Evolutionary conservation across 2,888 invertebrate genomes (phyloP).

Genomic region (Minunthozetes semirufus): DNA sequence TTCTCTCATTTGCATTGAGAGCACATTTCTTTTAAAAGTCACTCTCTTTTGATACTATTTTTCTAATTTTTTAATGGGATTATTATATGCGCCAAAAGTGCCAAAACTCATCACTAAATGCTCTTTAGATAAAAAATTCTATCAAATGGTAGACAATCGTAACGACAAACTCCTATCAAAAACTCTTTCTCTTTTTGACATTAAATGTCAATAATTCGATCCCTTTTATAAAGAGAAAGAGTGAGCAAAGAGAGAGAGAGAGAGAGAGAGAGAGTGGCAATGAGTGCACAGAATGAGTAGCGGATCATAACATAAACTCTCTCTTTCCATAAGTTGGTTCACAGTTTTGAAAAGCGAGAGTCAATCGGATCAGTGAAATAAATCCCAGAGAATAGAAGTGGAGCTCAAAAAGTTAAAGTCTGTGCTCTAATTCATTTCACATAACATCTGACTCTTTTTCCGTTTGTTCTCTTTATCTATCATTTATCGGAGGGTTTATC

Average conservation of each 20-base stretch:
- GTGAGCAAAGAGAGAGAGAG: neutral
- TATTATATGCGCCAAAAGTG: constrained; percentile 20
- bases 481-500: neutral
- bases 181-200: constrained; percentile 22
- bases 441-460: neutral
- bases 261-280: neutral
- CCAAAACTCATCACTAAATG: constrained; percentile 19
- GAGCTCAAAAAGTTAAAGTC: neutral
- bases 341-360: neutral
- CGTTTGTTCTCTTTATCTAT: neutral
- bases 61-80: constrained; percentile 18
- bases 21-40: neutral
- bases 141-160: neutral
- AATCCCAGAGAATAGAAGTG: constrained; percentile 15
- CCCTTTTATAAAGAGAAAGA: neutral
- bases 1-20: constrained; percentile 17
- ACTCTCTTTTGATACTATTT: neutral
- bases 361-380: constrained; percentile 17
- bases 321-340: neutral
- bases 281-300: neutral
- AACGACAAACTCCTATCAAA: constrained; percentile 13
- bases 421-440: constrained; percentile 2
- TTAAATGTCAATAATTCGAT: constrained; percentile 32
- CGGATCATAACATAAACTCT: neutral
- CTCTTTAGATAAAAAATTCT: neutral